Evolutionary conservation across 2,888 invertebrate species (phyloP).

Genomic region (Drosophila siamana): DNA sequence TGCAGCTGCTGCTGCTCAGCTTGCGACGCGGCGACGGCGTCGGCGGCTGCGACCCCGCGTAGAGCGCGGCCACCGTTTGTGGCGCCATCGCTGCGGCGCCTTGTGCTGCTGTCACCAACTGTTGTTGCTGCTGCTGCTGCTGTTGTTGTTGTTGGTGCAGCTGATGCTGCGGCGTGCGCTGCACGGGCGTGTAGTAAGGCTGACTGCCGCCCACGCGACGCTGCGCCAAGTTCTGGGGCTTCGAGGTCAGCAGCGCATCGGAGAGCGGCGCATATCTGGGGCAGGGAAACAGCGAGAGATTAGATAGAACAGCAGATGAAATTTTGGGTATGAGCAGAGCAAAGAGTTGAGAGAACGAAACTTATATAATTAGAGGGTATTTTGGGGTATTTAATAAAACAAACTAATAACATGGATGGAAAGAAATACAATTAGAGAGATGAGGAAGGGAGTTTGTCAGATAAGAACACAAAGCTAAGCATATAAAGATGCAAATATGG

Average conservation of each 20-base stretch:
- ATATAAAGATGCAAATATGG: no score
- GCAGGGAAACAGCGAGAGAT: no score
- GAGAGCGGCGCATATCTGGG: constrained; percentile 80
- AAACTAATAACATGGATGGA: no score
- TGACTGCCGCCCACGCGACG: constrained; percentile 72
- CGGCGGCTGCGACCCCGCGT: constrained; percentile 86
- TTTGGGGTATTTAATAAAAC: no score
- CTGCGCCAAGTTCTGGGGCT: constrained; percentile 61
- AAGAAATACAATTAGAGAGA: no score
- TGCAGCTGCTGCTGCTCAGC: constrained; percentile 89
- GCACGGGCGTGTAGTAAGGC: constrained; percentile 71
- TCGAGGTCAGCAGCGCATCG: constrained; percentile 4
- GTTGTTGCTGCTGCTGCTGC: constrained; percentile 83
- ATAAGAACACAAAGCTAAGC: no score
- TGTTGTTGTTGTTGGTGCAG: constrained; percentile 53
- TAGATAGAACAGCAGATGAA: no score
- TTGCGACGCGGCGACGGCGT: constrained; percentile 91
- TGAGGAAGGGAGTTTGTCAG: no score
- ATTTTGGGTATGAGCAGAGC: no score
- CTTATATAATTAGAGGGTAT: no score
- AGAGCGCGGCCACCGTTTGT: constrained; percentile 86
- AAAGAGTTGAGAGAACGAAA: no score
- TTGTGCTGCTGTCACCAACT: not conserved
- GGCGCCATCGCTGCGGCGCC: constrained; percentile 70
- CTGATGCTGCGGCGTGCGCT: constrained; percentile 69